Percentiles rank a stretch among this genome's conserved stretches.
phyloP scores from a whole-genome alignment of 2,113 vertebrate species.

The Castor canadensis region DNA sequence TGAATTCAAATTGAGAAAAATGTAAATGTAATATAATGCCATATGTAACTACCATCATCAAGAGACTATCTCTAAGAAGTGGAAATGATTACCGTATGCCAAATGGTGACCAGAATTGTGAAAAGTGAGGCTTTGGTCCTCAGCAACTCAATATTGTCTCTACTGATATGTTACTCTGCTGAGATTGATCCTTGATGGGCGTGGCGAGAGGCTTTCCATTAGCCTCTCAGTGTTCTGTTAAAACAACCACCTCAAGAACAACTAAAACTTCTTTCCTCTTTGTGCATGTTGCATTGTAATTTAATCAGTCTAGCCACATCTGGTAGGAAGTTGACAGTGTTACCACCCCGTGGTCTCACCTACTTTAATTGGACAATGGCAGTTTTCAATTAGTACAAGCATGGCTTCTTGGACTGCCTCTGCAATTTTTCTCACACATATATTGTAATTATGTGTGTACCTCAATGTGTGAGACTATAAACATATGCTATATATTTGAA shows the following conservation, averaged over 20 bases:
- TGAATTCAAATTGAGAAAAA: slow-evolving; percentile 60
- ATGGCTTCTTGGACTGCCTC: slow-evolving; percentile 33
- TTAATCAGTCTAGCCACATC: not conserved
- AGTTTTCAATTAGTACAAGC: slow-evolving; percentile 51
- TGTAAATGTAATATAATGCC: slow-evolving; percentile 30
- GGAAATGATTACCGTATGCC: not conserved
- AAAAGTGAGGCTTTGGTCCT: not conserved
- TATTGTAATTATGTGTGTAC: slow-evolving; percentile 76
- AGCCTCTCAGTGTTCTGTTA: not conserved
- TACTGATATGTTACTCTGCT: not conserved
- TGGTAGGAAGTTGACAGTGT: slow-evolving; percentile 31
- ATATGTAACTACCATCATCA: slow-evolving; percentile 66
- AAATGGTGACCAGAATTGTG: not conserved
- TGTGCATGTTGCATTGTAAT: slow-evolving; percentile 13
- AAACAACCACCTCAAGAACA: not conserved
- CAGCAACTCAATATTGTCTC: not conserved
- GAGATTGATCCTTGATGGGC: not conserved
- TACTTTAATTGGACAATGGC: slow-evolving; percentile 58
- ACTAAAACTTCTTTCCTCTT: not conserved
- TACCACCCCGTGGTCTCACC: not conserved
- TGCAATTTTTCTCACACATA: slow-evolving; percentile 59
- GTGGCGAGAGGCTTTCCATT: too few species aligned
- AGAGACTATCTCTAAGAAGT: slow-evolving; percentile 10
- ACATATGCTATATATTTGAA: slow-evolving; percentile 74
- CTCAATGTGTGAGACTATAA: slow-evolving; percentile 75